Base-by-base conservation (phyloP, 2,888 invertebrate species). In the Melinaea menophilus region DNA sequence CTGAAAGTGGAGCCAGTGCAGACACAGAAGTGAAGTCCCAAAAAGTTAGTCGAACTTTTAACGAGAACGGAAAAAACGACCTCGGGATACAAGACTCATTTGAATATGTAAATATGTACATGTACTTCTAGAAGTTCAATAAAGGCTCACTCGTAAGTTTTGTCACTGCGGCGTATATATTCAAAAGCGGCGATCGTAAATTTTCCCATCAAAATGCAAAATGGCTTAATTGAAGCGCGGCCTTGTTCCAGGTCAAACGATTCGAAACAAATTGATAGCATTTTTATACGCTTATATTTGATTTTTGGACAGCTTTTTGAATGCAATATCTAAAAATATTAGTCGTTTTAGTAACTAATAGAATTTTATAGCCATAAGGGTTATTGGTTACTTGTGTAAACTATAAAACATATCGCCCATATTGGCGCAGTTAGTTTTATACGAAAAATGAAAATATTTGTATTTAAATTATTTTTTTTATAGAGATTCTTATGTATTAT, bases 131-230 rank as follows among this genome's bases (percentile, higher is more conserved):
- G 59, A 67, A 67, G 63, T 65, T 65, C 63, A 62, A 67, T 67
- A 67, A 65, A 63, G 59, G 56, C 51, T n/a, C 59, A 54, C 65
- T 65, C 55, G 56, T 69, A 75, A 81, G 79, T 81, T 78, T 77
- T 76, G 77, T 78, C 75, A 74, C 73, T 75, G 62, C 71, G 73
- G 71, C 74, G 77, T 78, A 85, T 86, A 85, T 85, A 85, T 84
- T 79, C 78, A 78, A 77, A 80, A 84, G 80, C 79, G 80, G 78
- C 82, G 78, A 81, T 85, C 87, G 86, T 88, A 88, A 89, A 90
- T 88, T 89, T 86, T 78, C 79, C 85, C 82, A 89, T 89, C 88
- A 89, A 89, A 88, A 90, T 90, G 90, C 90, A 90, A 90, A 90
- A 90, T 86, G 86, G 85, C 84, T 89, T 88, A 90, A 89, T 88